Conservation (phyloP, 2,113 vertebrate species). For the Coracopsis vasa region DNA sequence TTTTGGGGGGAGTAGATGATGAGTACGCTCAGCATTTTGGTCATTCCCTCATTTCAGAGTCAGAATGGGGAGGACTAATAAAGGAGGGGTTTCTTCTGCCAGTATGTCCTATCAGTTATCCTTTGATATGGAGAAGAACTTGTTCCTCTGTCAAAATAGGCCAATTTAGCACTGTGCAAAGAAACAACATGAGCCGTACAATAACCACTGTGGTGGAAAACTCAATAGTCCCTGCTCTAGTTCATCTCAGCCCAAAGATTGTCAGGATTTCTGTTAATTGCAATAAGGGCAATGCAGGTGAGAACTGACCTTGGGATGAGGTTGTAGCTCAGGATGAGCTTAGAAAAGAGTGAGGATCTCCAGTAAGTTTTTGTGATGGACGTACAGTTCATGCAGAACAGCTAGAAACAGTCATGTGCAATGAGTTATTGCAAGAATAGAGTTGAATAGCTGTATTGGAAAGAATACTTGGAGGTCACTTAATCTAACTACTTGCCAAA, state of each 20-base stretch:
- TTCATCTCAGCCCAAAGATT: neutral
- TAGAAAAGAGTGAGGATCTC: neutral
- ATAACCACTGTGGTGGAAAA: neutral
- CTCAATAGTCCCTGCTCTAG: neutral
- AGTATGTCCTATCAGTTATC: neutral
- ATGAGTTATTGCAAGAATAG: neutral
- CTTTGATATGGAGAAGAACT: neutral
- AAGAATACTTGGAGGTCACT: neutral
- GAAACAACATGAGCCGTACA: neutral
- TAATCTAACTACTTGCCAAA: neutral
- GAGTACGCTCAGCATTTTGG: neutral
- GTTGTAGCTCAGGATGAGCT: neutral
- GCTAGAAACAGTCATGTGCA: neutral
- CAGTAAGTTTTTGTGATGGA: neutral
- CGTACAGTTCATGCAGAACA: neutral
- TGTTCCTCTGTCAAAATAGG: neutral
- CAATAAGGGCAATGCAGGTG: neutral
- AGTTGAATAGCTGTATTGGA: neutral
- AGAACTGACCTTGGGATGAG: neutral
- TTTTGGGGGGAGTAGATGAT: neutral
- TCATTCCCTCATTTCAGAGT: neutral
- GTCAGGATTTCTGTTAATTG: neutral
- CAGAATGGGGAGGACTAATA: neutral
- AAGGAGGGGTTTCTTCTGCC: neutral
- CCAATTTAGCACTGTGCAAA: rapidly evolving